These are phyloP conservation scores for Eupithecia pulchellata DNA, from an alignment of 2,888 invertebrate genomes.

Conservation along the genomic window DNA sequence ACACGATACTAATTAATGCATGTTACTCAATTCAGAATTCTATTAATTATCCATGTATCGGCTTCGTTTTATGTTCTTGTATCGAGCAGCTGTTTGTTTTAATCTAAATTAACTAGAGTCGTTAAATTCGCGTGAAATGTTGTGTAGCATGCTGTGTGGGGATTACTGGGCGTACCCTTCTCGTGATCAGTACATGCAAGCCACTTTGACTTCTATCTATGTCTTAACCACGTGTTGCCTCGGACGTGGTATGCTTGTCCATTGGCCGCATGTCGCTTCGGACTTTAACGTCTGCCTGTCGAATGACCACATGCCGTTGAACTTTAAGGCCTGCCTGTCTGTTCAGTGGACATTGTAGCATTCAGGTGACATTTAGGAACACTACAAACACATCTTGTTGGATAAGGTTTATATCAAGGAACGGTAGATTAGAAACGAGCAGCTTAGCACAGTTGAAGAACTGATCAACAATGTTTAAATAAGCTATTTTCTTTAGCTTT, in stretches of 20 bases:
- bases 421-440: neutral
- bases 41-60: constrained; percentile 4
- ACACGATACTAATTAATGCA: constrained; percentile 7
- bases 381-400: neutral
- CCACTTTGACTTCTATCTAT: neutral
- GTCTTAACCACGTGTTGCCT: neutral
- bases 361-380: neutral
- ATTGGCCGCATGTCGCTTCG: neutral
- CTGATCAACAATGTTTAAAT: neutral
- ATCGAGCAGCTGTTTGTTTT: constrained; percentile 1
- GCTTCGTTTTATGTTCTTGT: constrained; percentile 2
- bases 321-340: neutral
- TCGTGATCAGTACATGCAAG: neutral
- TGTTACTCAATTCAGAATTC: constrained; percentile 8
- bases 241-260: neutral
- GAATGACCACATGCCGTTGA: neutral
- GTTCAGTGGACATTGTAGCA: neutral
- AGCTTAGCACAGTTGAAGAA: neutral
- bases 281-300: neutral
- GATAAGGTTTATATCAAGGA: neutral
- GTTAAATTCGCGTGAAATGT: constrained; percentile 17
- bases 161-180: constrained; percentile 3
- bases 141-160: neutral
- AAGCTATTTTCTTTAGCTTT: neutral
- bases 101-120: constrained; percentile 17